phyloP scores from a whole-genome alignment of 1,140 invertebrate species.

The Drosophila nebulosa region DNA sequence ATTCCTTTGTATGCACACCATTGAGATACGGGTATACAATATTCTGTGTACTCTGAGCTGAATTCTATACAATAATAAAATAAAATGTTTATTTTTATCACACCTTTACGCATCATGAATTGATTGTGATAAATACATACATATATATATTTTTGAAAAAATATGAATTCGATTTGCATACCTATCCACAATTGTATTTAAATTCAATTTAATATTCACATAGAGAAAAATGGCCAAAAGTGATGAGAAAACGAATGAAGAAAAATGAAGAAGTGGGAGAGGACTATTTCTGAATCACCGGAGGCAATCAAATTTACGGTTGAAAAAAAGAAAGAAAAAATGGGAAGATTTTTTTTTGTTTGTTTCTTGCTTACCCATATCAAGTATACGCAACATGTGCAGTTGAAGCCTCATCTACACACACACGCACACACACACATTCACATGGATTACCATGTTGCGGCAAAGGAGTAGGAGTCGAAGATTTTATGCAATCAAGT shows the following conservation, averaged over 20 bases:
- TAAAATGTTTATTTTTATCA: constrained; percentile 2
- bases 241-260: no score
- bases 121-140: not conserved
- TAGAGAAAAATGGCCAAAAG: not conserved
- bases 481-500: constrained; percentile 65
- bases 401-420: constrained; percentile 4
- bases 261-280: not conserved
- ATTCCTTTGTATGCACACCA: not conserved
- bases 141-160: no score
- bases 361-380: not conserved
- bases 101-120: not conserved
- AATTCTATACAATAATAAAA: not conserved
- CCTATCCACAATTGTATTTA: not conserved
- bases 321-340: not conserved
- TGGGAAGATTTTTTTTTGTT: not conserved
- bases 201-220: constrained; percentile 1
- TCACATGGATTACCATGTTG: not conserved
- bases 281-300: not conserved
- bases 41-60: not conserved
- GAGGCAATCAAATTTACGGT: not conserved
- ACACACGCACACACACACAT: constrained; percentile 16
- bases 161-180: not conserved
- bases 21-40: not conserved
- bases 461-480: constrained; percentile 23
- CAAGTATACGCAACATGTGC: constrained; percentile 2